phyloP scores from a whole-genome alignment of 2,888 invertebrate species.

The Amblyjoppa fuscipennis region DNA sequence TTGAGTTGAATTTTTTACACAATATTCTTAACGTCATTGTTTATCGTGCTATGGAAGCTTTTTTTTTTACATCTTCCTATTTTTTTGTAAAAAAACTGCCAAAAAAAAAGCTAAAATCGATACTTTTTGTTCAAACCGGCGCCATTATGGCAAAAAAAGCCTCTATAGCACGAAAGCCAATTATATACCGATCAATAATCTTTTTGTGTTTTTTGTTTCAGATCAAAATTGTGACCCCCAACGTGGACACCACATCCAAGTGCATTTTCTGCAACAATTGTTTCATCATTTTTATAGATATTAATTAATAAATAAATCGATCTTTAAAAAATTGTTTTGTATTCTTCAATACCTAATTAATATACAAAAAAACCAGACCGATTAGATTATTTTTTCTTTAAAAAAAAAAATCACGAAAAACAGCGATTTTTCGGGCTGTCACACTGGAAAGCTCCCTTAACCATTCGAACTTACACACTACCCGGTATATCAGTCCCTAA shows the following conservation, averaged over 20 bases:
- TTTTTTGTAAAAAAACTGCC: too few relatives aligned
- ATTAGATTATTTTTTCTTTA: conserved; percentile 1
- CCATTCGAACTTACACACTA: too few relatives aligned
- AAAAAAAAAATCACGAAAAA: not conserved
- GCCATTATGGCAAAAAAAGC: not conserved
- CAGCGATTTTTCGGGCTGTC: not conserved
- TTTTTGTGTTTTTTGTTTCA: too few relatives aligned
- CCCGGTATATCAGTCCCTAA: too few relatives aligned
- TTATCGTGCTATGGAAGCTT: conserved; percentile 1
- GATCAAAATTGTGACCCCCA: not conserved
- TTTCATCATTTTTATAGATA: conserved; percentile 5
- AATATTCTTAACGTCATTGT: conserved; percentile 2
- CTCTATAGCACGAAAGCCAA: not conserved
- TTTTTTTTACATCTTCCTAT: not conserved
- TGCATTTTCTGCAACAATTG: conserved; percentile 1
- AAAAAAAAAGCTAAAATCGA: too few relatives aligned
- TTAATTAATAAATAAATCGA: conserved; percentile 5
- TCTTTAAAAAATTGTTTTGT: conserved; percentile 5
- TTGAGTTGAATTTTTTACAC: not conserved
- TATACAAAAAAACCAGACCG: not conserved
- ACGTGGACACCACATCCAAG: not conserved
- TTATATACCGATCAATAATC: not conserved
- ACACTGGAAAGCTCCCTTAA: too few relatives aligned
- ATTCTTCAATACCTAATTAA: not conserved
- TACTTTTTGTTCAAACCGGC: not conserved